Evolutionary conservation across 2,888 invertebrate species (phyloP), one percentile per base, ranked within the genome.

Genomic region (Drosophila fungiperda): DNA sequence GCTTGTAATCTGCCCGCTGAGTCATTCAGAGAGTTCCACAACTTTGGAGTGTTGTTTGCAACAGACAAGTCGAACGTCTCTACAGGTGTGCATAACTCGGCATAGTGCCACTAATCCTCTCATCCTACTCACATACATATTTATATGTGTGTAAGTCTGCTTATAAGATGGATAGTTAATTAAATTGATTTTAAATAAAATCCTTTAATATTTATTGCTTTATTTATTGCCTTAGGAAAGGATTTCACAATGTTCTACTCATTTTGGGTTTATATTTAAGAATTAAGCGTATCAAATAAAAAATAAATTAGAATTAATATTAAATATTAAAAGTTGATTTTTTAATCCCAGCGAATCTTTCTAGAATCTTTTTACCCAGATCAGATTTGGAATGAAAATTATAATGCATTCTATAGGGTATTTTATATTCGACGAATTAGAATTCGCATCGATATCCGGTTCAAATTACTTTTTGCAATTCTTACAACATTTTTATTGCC

Each of bases 401-500:
- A 23, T 15, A 3, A 15, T 38, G 5, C 3, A 60, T 36, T 45
- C 57, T 38, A 11, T 45, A 77, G 78, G 9, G 77, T 29, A 71
- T 76, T n/a, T 1, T 2, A 4, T 0, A 5, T 62, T 57, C 53
- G 26, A 5, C n/a, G 15, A 20, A 11, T 1, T 23, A 1, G 0
- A 1, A 0, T 15, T 5, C 17, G 3, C 23, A 12, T 29, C 45
- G 17, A 1, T 35, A 26, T 49, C 73, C 64, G 63, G 61, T 67
- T 50, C 66, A 87, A 85, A 87, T 87, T 82, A 81, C 75, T 72
- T 83, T 87, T 58, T 40, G 68, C 64, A 65, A 82, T 82, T 83
- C 76, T 79, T 79, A 78, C 68, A 89, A 83, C 87, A 82, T 75
- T 89, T 87, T 90, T 90, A 87, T 89, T 84, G 84, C 75, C 90